Evolutionary conservation across 2,888 invertebrate species (phyloP).

Genomic region (Drosophila barbarae): DNA sequence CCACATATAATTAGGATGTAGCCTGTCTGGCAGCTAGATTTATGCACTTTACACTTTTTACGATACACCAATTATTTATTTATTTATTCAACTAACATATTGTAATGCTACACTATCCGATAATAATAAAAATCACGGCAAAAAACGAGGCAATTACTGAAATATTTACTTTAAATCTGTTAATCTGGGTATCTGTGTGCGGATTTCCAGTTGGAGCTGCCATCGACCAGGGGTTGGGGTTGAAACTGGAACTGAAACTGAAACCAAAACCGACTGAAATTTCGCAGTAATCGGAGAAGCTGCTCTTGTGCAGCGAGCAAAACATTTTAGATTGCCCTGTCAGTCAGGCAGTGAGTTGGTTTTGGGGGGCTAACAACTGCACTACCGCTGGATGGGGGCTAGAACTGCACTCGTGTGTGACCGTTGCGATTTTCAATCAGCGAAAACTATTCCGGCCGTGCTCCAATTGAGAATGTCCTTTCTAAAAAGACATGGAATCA

Average conservation of each 20-base stretch:
- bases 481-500: not conserved
- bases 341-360: slow-evolving; percentile 43
- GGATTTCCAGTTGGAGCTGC: slow-evolving; percentile 4
- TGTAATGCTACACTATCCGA: slow-evolving; percentile 57
- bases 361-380: not conserved
- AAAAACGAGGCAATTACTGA: slow-evolving; percentile 28
- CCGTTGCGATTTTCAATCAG: slow-evolving; percentile 65
- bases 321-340: slow-evolving; percentile 69
- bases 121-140: slow-evolving; percentile 50
- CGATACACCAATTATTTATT: slow-evolving; percentile 61
- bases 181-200: slow-evolving; percentile 1
- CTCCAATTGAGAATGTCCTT: not conserved
- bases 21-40: slow-evolving; percentile 29
- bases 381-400: not conserved
- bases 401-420: slow-evolving; percentile 59
- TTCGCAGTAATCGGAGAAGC: slow-evolving; percentile 1
- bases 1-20: slow-evolving; percentile 35
- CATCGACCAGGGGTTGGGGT: not conserved
- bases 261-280: slow-evolving; percentile 6
- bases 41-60: slow-evolving; percentile 47
- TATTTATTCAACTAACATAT: slow-evolving; percentile 72
- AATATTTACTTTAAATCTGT: slow-evolving; percentile 28
- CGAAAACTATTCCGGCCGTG: slow-evolving; percentile 45
- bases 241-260: not conserved
- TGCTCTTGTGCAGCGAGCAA: slow-evolving; percentile 36